Evolutionary conservation across 2,113 vertebrate species (phyloP).

Genomic region (Gambusia holbrooki): DNA sequence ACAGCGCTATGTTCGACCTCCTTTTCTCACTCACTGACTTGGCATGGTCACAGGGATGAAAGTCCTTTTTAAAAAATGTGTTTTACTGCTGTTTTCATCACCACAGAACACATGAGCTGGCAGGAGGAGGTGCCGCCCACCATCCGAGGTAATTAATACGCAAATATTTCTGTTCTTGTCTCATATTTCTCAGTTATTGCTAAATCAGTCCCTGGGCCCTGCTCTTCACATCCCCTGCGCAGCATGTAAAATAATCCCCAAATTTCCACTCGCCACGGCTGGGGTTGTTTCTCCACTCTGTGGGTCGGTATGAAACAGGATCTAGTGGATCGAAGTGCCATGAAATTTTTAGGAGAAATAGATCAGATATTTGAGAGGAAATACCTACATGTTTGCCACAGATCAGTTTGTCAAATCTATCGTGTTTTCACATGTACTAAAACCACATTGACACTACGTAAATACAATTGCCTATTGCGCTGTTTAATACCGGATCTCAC

Average conservation of each 20-base stretch:
- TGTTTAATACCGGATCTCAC: neutral
- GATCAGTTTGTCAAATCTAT: slow-evolving; percentile 51
- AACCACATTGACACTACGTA: slow-evolving; percentile 44
- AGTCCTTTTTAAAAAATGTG: slow-evolving; percentile 54
- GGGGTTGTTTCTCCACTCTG: slow-evolving; percentile 65
- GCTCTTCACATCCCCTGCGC: slow-evolving; percentile 79
- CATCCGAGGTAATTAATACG: slow-evolving; percentile 80
- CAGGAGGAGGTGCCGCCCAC: slow-evolving; percentile 67
- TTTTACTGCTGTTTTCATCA: slow-evolving; percentile 74
- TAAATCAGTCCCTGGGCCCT: slow-evolving; percentile 80
- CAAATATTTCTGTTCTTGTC: slow-evolving; percentile 83
- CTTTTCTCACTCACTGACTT: slow-evolving; percentile 30
- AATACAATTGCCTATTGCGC: neutral
- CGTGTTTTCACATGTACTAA: slow-evolving; percentile 54
- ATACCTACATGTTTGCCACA: slow-evolving; percentile 63
- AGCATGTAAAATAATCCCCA: slow-evolving; percentile 83
- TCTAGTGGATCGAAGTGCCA: slow-evolving; percentile 76
- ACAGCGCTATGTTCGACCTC: slow-evolving; percentile 58
- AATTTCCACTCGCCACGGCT: slow-evolving; percentile 77
- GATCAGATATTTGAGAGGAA: slow-evolving; percentile 75
- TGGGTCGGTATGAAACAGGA: slow-evolving; percentile 75
- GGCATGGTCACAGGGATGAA: slow-evolving; percentile 40
- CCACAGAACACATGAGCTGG: slow-evolving; percentile 51
- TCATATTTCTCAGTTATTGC: slow-evolving; percentile 82
- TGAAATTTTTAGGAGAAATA: slow-evolving; percentile 78